Percentiles rank a stretch among this genome's conserved stretches.
phyloP scores from a whole-genome alignment of 2,113 vertebrate genomes.

The Thalassoma bifasciatum region DNA sequence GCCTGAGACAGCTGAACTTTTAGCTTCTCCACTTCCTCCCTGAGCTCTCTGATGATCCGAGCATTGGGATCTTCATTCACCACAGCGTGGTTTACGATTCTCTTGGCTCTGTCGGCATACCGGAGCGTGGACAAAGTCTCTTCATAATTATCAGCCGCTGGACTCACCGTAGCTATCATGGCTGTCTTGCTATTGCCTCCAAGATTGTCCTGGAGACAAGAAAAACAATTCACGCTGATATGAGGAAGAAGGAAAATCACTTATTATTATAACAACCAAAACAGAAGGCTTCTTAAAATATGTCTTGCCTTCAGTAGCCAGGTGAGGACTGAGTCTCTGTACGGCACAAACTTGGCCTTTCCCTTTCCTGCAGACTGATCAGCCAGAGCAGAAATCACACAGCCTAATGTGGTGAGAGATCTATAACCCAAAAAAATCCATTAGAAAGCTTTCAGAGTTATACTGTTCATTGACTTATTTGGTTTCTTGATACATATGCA shows the following conservation, averaged over 20 bases:
- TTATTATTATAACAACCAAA: background rate
- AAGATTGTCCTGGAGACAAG: constrained; percentile 89
- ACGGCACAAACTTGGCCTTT: constrained; percentile 98
- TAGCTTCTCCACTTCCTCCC: constrained; percentile 97
- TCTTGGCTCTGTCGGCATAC: constrained; percentile 96
- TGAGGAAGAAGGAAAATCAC: background rate
- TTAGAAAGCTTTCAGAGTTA: background rate
- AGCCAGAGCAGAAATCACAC: constrained; percentile 97
- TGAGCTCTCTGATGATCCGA: constrained; percentile 94
- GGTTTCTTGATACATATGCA: background rate
- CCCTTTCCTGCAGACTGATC: constrained; percentile 97
- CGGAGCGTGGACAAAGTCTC: constrained; percentile 96
- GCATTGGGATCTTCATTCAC: constrained; percentile 99
- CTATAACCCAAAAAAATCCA: constrained; percentile 71
- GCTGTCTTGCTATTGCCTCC: constrained; percentile 99
- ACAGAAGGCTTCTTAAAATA: background rate
- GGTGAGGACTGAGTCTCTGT: constrained; percentile 98
- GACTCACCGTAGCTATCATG: constrained; percentile 98
- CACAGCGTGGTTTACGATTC: constrained; percentile 96
- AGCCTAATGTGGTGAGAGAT: constrained; percentile 95
- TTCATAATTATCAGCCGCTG: constrained; percentile 97
- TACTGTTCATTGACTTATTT: background rate
- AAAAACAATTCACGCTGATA: background rate
- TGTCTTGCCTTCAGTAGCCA: constrained; percentile 95
- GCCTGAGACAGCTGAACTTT: constrained; percentile 95